Conservation (phyloP, 1,140 invertebrate species). For the Temnothorax curvispinosus region DNA sequence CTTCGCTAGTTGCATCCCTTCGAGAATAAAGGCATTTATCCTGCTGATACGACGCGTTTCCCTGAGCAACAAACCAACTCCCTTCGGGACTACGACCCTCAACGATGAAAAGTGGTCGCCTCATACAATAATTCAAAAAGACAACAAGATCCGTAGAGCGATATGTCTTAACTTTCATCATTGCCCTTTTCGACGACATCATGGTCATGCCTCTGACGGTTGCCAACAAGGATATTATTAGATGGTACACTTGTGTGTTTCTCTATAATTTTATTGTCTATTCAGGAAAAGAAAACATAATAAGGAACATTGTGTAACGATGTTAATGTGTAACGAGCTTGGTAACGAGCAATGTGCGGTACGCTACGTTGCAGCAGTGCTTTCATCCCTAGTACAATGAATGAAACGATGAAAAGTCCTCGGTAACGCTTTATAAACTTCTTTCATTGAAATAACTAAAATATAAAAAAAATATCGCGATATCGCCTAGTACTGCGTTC, state of each 20-base stretch:
- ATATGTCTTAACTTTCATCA: constrained; percentile 14
- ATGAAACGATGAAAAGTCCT: constrained; percentile 40
- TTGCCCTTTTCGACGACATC: background rate
- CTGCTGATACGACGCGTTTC: constrained; percentile 32
- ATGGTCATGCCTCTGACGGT: background rate
- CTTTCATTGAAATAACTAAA: constrained; percentile 35
- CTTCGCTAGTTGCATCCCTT: constrained; percentile 60
- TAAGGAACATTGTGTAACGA: constrained; percentile 4
- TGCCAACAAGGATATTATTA: constrained; percentile 2
- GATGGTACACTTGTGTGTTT: background rate
- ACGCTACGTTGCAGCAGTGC: background rate
- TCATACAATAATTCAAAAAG: constrained; percentile 67
- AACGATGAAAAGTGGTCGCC: constrained; percentile 68
- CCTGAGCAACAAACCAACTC: constrained; percentile 18
- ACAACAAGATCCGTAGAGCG: constrained; percentile 38
- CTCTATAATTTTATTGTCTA: constrained; percentile 23
- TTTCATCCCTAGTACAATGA: constrained; percentile 40
- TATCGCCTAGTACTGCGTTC: background rate
- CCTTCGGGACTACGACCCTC: constrained; percentile 60
- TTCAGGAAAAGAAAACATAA: constrained; percentile 12
- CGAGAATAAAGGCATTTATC: constrained; percentile 38
- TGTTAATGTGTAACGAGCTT: background rate
- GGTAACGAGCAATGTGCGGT: constrained; percentile 20
- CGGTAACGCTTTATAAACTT: constrained; percentile 32
- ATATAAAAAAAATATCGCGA: background rate